Base-by-base conservation (phyloP, 2,113 vertebrate species). In the Typhlomys cinereus region DNA sequence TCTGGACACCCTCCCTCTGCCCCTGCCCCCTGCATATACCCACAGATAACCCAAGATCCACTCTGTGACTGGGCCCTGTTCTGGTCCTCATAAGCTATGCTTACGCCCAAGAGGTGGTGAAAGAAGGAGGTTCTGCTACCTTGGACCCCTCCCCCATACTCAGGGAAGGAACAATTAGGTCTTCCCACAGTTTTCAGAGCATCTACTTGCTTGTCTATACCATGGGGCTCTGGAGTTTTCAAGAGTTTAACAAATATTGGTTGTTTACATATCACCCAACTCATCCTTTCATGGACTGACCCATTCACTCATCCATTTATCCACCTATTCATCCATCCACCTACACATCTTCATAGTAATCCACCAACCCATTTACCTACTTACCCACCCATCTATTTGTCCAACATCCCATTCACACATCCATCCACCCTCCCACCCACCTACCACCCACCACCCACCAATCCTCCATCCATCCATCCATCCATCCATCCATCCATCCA, bases 171-270 rank as follows among this genome's bases (percentile, higher is more conserved):
- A 18, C 0, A 41, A n/a, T 2, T 39, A 34, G 5, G 36, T 39
- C n/a, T 0, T 5, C 17, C 67, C 10, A 1, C 1, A 13, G 67
- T 48, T 62, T 69, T 48, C 34, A 34, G 69, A 15, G 7, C 27
- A 2, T 2, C 12, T 11, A 13, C 54, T 31, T 50, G 20, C 27
- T 4, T 7, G 25, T 62, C 7, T n/a, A 1, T 9, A 14, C 46
- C 59, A 13, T 0, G 1, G 4, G 7, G 39, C n/a, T 61, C 48
- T 27, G 2, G 4, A 12, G 1, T 34, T 75, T 21, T 61, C 54
- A 84, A 46, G 59, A 66, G 52, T 44, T 84, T 34, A 36, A 0
- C 6, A 44, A 18, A 39, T 10, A 41, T 13, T 31, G 52, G 21
- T 36, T 10, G 0, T 17, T 13, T 44, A 21, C 2, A 10, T 31